Conservation (phyloP, 2,888 invertebrate species). For the Cerceris rybyensis region DNA sequence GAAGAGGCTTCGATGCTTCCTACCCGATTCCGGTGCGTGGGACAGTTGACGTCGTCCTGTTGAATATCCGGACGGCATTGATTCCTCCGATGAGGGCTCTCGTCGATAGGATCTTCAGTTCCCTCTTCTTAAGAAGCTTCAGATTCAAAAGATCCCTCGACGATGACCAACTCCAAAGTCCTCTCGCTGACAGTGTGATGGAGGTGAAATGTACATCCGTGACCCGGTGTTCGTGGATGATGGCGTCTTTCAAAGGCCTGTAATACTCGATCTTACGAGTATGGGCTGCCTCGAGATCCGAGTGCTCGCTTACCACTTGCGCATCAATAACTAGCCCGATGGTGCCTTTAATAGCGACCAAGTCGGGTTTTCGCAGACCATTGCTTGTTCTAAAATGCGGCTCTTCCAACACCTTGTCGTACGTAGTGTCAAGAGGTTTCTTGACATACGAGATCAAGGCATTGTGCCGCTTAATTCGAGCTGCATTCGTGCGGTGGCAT, state of each 20-base stretch:
- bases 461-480: not conserved
- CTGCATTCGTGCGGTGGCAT: not conserved
- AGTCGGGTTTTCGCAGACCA: not conserved
- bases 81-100: slow-evolving; percentile 48
- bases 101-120: slow-evolving; percentile 45
- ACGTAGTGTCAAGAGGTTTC: not conserved
- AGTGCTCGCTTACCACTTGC: slow-evolving; percentile 24
- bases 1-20: no score
- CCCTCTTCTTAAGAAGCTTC: slow-evolving; percentile 15
- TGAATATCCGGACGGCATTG: slow-evolving; percentile 7
- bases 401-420: not conserved
- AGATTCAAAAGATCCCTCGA: not conserved
- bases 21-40: no score
- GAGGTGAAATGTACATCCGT: slow-evolving; percentile 18
- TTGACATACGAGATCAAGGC: not conserved
- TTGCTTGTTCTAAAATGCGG: not conserved
- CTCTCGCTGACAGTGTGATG: slow-evolving; percentile 41
- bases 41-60: not conserved
- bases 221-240: not conserved
- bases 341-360: not conserved
- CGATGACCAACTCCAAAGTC: slow-evolving; percentile 43
- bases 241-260: slow-evolving; percentile 9
- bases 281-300: slow-evolving; percentile 54
- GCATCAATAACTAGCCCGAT: not conserved
- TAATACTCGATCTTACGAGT: slow-evolving; percentile 65